phyloP scores from a whole-genome alignment of 2,888 invertebrate genomes.

The Meta bourneti region DNA sequence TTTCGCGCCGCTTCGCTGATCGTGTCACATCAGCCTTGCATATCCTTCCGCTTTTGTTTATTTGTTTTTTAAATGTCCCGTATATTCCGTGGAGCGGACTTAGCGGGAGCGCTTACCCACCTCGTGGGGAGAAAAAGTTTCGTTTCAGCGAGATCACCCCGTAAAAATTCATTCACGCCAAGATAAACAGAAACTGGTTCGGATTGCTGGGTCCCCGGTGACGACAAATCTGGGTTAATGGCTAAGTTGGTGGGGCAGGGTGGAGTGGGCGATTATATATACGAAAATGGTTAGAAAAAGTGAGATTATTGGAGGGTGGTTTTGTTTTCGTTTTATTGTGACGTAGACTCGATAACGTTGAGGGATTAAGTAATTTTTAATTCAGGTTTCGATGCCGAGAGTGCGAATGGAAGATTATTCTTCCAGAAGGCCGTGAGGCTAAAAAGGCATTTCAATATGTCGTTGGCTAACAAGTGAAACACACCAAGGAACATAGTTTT shows the following conservation, averaged over 20 bases:
- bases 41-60: constrained; percentile 26
- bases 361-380: no score
- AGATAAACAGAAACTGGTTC: background rate
- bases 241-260: background rate
- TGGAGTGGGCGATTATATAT: background rate
- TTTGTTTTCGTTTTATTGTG: no score
- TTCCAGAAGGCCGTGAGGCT: no score
- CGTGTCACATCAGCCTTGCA: constrained; percentile 61
- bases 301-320: no score
- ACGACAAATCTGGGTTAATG: background rate
- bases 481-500: no score
- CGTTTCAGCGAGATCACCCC: constrained; percentile 25
- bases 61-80: constrained; percentile 44
- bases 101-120: constrained; percentile 12
- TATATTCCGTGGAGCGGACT: constrained; percentile 40
- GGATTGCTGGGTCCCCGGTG: background rate
- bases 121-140: background rate
- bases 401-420: no score
- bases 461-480: no score
- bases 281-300: no score
- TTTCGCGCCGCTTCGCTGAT: constrained; percentile 64
- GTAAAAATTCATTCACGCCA: constrained; percentile 33
- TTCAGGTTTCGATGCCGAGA: no score
- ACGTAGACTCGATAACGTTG: no score
- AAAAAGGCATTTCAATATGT: no score